Evolutionary conservation across 1,140 invertebrate genomes (phyloP).

Genomic region (Lutraria rhynchaena): DNA sequence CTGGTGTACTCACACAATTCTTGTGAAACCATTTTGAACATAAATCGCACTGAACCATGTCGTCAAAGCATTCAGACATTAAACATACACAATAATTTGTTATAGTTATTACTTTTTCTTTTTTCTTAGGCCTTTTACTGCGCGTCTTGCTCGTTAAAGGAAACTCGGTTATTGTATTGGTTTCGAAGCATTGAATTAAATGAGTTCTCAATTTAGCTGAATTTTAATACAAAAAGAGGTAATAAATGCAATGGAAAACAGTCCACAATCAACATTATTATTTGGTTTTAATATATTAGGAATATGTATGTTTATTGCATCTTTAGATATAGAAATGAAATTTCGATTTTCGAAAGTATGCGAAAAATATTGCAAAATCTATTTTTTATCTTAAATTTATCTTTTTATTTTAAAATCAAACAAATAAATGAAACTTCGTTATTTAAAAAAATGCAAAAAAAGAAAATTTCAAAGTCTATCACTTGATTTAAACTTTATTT

Average conservation of each 20-base stretch:
- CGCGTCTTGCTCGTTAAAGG: not conserved
- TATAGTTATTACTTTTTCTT: not conserved
- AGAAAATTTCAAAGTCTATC: too few species aligned
- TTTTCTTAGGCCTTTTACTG: not conserved
- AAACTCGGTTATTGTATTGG: not conserved
- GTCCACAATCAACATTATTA: constrained; percentile 4
- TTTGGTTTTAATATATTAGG: constrained; percentile 9
- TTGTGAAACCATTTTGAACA: constrained; percentile 2
- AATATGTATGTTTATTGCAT: not conserved
- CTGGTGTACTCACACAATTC: constrained; percentile 12
- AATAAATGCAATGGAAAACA: constrained; percentile 16
- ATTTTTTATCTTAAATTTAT: too few species aligned
- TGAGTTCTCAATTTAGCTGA: not conserved
- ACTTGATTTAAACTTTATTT: too few species aligned
- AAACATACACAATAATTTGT: constrained; percentile 13
- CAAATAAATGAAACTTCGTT: too few species aligned
- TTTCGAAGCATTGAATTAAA: constrained; percentile 19
- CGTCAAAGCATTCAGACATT: not conserved
- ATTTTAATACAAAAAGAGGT: constrained; percentile 10
- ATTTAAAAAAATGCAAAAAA: too few species aligned
- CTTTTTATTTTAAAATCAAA: too few species aligned
- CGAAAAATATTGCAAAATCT: too few species aligned
- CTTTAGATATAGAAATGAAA: not conserved
- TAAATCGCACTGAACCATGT: constrained; percentile 6
- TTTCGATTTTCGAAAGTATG: too few species aligned